phyloP scores from a whole-genome alignment of 2,888 invertebrate species.

The Dexiosoma caninum region DNA sequence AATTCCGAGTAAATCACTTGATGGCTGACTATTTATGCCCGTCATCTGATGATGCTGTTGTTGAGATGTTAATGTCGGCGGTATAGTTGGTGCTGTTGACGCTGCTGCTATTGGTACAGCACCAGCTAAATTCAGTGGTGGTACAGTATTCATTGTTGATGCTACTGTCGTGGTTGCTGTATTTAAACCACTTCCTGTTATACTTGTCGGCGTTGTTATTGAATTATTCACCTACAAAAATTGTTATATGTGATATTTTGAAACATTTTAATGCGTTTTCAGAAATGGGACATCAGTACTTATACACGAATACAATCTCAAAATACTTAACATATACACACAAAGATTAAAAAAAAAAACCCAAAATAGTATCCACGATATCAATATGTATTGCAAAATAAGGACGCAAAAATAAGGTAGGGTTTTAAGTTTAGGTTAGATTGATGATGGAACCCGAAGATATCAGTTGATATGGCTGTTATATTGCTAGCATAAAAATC shows the following conservation, averaged over 20 bases:
- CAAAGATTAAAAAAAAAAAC: too few species aligned
- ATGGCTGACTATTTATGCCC: constrained; percentile 49
- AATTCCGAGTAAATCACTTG: constrained; percentile 40
- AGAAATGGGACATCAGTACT: background rate
- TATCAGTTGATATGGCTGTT: too few species aligned
- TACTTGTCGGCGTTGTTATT: constrained; percentile 61
- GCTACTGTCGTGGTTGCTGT: constrained; percentile 68
- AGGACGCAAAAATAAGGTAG: too few species aligned
- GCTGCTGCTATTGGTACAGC: constrained; percentile 8
- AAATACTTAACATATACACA: background rate
- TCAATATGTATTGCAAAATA: too few species aligned
- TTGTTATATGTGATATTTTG: constrained; percentile 36
- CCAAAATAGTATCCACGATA: too few species aligned
- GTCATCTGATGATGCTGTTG: constrained; percentile 30
- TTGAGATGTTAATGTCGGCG: constrained; percentile 56
- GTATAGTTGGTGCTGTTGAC: constrained; percentile 32
- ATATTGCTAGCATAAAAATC: too few species aligned
- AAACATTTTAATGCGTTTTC: constrained; percentile 1
- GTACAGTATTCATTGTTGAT: constrained; percentile 61
- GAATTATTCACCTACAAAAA: constrained; percentile 70
- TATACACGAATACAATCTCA: constrained; percentile 3
- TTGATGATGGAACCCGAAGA: too few species aligned
- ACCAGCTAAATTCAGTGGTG: constrained; percentile 41
- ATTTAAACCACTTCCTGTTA: constrained; percentile 47
- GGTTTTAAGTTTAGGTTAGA: too few species aligned